A percentile compares a stretch with the other conserved stretches of the same genome.
Conservation (phyloP, 2,888 invertebrate genomes). For the Heliconius erato region DNA sequence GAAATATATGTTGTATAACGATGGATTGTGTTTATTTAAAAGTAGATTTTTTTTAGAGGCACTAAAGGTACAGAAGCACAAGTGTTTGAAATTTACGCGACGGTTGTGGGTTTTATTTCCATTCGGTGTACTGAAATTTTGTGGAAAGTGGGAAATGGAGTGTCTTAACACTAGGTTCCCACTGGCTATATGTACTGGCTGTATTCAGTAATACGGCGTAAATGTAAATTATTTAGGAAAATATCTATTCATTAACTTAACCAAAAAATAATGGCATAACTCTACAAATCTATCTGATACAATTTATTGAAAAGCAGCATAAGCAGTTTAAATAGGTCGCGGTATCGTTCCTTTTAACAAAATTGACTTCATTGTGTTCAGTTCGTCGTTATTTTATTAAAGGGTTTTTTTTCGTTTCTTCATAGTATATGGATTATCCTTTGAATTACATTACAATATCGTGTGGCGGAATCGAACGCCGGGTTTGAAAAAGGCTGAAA, state of each 20-base stretch:
- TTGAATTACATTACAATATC: not conserved
- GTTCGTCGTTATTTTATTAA: not conserved
- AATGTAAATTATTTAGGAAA: too few species aligned
- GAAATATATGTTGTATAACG: not conserved
- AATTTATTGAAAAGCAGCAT: not conserved
- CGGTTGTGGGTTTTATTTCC: too few species aligned
- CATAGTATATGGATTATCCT: not conserved
- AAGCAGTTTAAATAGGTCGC: not conserved
- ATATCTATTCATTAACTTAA: not conserved
- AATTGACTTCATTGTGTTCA: conserved; percentile 4
- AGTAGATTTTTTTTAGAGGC: not conserved
- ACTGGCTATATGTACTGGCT: too few species aligned
- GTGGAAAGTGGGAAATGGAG: too few species aligned
- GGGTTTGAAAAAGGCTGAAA: too few species aligned
- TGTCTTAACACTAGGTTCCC: too few species aligned
- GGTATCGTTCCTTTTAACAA: not conserved
- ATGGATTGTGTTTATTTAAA: not conserved
- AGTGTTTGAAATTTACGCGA: too few species aligned
- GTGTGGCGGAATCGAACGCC: too few species aligned
- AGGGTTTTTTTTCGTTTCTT: not conserved
- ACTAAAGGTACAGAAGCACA: too few species aligned
- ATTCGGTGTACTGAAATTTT: too few species aligned
- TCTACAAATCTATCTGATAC: not conserved
- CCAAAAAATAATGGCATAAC: not conserved
- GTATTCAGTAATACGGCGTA: too few species aligned